Base-by-base conservation (phyloP, 2,797 vertebrate genomes). In the Argyrosomus regius region DNA sequence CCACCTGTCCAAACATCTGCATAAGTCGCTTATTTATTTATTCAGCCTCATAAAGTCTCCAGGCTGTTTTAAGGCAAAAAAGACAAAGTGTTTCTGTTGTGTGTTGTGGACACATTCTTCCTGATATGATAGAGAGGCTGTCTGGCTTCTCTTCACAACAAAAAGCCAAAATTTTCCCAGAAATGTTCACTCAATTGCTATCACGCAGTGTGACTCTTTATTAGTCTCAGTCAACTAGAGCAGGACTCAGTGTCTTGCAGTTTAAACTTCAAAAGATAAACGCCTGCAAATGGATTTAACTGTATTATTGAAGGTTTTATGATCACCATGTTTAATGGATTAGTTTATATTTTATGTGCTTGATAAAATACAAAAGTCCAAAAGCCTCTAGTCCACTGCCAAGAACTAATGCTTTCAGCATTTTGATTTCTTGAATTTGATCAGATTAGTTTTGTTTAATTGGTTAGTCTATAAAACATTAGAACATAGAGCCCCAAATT, bases 1-100 rank as follows among this genome's bases (percentile, higher is more conserved):
- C 90, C 92, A 94, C 90, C 92, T 94, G 91, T 94, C 81, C 79
- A 91, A 94, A 94, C 90, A 92, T 87, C 82, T 84, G 50, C 71
- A 69, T 20, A 56, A 86, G 73, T 82, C 28, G 1, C 28, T 66
- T 67, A 65, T 90, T 86, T 89, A 77, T 90, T 88, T 85, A 56
- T 79, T 86, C 61, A 80, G 68, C 49, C 74, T 80, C 56, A 72
- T 56, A 41, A 76, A 83, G 70, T 52, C 52, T 71, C 46, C 53
- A 48, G 43, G 24, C 11, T 57, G 46, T 39, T 39, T 28, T 39
- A 77, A 56, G 13, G 20, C n/a, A 65, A 77, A 54, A 28, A 10
- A 61, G 13, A 9, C 26, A 24, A 65, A 58, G 61, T 59, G 59
- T 89, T 46, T 79, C 49, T 72, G 26, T 70, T 80, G 24, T 61